Percentiles rank a stretch among this genome's conserved stretches.
Evolutionary conservation across 2,888 invertebrate species (phyloP).

Genomic region (Caenorhabditis sinica): DNA sequence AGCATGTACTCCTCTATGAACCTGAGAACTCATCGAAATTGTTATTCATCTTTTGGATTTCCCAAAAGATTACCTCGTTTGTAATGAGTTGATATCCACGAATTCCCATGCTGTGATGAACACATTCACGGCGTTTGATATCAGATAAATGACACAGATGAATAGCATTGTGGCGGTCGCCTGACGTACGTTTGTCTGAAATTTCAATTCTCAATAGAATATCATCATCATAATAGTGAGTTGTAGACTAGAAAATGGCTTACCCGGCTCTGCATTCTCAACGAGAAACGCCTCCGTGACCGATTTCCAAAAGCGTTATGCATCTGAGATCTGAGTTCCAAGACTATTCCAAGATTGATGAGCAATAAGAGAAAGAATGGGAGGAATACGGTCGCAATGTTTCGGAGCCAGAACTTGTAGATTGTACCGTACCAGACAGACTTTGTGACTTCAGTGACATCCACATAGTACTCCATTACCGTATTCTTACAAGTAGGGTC

Average conservation of each 20-base stretch:
- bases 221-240: neutral
- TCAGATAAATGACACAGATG: conserved; percentile 68
- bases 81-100: conserved; percentile 65
- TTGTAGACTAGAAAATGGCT: too few relatives aligned
- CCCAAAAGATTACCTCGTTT: conserved; percentile 25
- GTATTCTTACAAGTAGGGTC: conserved; percentile 67
- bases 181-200: conserved; percentile 69
- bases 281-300: conserved; percentile 45
- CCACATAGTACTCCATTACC: conserved; percentile 68
- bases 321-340: conserved; percentile 66
- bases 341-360: conserved; percentile 67
- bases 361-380: conserved; percentile 68
- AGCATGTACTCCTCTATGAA: conserved; percentile 68
- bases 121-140: conserved; percentile 69
- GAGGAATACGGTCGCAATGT: conserved; percentile 69
- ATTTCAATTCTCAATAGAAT: conserved; percentile 19
- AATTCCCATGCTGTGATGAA: conserved; percentile 73
- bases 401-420: conserved; percentile 70
- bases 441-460: conserved; percentile 63
- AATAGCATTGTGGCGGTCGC: conserved; percentile 70
- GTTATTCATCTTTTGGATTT: neutral
- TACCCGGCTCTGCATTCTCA: conserved; percentile 59
- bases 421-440: conserved; percentile 67
- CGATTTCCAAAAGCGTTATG: conserved; percentile 49
- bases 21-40: conserved; percentile 51